These are phyloP conservation scores for Lucifuga dentata DNA, from an alignment of 2,113 vertebrate species.

Conservation along the genomic window DNA sequence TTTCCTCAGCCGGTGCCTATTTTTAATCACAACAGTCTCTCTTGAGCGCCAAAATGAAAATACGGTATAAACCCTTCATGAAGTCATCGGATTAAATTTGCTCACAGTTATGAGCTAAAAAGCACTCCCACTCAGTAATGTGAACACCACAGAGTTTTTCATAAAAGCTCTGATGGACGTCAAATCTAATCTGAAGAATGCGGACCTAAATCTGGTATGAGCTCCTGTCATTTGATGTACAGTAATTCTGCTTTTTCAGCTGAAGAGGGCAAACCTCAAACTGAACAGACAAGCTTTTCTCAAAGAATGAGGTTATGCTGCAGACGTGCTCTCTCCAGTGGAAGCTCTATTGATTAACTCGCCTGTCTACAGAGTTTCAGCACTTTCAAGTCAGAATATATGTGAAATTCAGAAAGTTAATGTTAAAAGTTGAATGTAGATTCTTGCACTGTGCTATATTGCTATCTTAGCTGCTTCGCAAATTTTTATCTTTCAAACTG, in stretches of 20 bases:
- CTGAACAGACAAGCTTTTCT: slow-evolving; percentile 54
- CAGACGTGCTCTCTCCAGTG: slow-evolving; percentile 49
- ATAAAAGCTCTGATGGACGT: slow-evolving; percentile 75
- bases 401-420: slow-evolving; percentile 33
- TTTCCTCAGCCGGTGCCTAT: slow-evolving; percentile 25
- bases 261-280: slow-evolving; percentile 69
- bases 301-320: slow-evolving; percentile 57
- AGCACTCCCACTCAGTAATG: slow-evolving; percentile 64
- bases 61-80: slow-evolving; percentile 43
- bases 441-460: neutral
- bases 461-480: slow-evolving; percentile 14
- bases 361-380: slow-evolving; percentile 35
- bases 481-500: slow-evolving; percentile 40
- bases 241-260: slow-evolving; percentile 65
- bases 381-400: slow-evolving; percentile 31
- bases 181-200: slow-evolving; percentile 71
- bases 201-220: slow-evolving; percentile 54
- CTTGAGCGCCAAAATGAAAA: slow-evolving; percentile 67
- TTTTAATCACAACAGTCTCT: slow-evolving; percentile 62
- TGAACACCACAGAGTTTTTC: slow-evolving; percentile 67
- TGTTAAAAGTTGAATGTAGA: slow-evolving; percentile 10
- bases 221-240: slow-evolving; percentile 63
- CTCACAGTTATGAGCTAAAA: slow-evolving; percentile 64
- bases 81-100: slow-evolving; percentile 69
- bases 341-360: slow-evolving; percentile 64